Percentiles rank a stretch among this genome's conserved stretches.
Evolutionary conservation across 2,888 invertebrate species (phyloP).

Genomic region (Mantis religiosa): DNA sequence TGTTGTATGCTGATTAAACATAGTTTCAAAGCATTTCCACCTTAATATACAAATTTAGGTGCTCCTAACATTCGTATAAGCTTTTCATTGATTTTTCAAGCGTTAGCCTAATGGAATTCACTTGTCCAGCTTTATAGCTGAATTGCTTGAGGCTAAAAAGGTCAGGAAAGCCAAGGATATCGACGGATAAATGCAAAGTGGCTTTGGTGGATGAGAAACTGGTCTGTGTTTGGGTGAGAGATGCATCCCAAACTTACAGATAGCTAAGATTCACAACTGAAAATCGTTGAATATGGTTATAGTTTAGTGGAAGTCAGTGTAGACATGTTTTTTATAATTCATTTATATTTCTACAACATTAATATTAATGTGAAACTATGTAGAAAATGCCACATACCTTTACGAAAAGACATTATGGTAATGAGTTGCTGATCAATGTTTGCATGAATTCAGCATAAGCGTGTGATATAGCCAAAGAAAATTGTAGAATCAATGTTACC

Average conservation of each 20-base stretch:
- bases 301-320: too few species aligned
- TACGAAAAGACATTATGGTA: too few species aligned
- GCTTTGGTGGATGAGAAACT: not conserved
- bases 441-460: too few species aligned
- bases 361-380: too few species aligned
- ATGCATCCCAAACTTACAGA: not conserved
- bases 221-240: not conserved
- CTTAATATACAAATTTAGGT: not conserved
- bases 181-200: not conserved
- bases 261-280: not conserved
- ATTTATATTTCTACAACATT: too few species aligned
- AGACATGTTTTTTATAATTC: too few species aligned
- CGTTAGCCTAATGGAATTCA: not conserved
- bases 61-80: not conserved
- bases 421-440: too few species aligned
- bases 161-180: not conserved
- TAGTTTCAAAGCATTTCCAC: not conserved
- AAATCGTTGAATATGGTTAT: too few species aligned
- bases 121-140: not conserved
- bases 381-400: too few species aligned
- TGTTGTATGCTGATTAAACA: not conserved
- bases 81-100: not conserved
- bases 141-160: not conserved
- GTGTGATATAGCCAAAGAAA: too few species aligned
- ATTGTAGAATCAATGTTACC: too few species aligned